phyloP scores from a whole-genome alignment of 2,888 invertebrate genomes.

The Alloscopus bannaensis region DNA sequence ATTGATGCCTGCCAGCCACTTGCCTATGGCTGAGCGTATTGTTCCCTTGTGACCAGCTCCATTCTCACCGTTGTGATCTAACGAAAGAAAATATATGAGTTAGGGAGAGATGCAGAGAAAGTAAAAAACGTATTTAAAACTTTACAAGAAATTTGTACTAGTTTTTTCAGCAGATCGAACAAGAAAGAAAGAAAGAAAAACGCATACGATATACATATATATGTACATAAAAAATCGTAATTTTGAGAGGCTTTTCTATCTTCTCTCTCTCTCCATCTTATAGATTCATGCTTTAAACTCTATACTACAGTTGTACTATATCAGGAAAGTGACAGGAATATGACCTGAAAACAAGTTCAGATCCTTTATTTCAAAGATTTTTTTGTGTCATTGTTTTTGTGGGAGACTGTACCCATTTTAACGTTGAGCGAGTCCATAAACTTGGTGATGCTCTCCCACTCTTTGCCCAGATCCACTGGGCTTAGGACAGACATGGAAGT shows the following conservation, averaged over 20 bases:
- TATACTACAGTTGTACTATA: not conserved
- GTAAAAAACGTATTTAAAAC: not conserved
- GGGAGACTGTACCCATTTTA: conserved; percentile 76
- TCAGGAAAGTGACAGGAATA: conserved; percentile 19
- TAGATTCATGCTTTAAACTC: not conserved
- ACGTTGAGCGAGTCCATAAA: conserved; percentile 96
- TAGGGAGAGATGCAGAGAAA: not conserved
- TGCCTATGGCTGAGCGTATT: conserved; percentile 80
- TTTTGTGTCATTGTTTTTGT: no score
- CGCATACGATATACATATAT: no score
- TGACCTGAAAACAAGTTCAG: conserved; percentile 72
- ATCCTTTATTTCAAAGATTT: no score
- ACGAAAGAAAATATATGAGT: not conserved
- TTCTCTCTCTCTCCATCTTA: conserved; percentile 2
- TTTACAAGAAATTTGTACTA: not conserved
- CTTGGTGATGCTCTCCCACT: conserved; percentile 97
- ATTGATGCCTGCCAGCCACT: conserved; percentile 87
- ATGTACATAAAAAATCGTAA: no score
- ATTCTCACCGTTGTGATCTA: conserved; percentile 52
- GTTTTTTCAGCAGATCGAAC: not conserved
- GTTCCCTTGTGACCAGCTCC: conserved; percentile 41
- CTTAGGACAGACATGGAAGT: conserved; percentile 82
- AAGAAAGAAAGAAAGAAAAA: conserved; percentile 10
- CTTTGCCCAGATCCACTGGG: conserved; percentile 95
- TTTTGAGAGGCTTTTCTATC: conserved; percentile 10